A percentile compares a stretch with the other conserved stretches of the same genome.
phyloP scores from a whole-genome alignment of 2,888 invertebrate species.

The Scrobipalpa atriplicella region DNA sequence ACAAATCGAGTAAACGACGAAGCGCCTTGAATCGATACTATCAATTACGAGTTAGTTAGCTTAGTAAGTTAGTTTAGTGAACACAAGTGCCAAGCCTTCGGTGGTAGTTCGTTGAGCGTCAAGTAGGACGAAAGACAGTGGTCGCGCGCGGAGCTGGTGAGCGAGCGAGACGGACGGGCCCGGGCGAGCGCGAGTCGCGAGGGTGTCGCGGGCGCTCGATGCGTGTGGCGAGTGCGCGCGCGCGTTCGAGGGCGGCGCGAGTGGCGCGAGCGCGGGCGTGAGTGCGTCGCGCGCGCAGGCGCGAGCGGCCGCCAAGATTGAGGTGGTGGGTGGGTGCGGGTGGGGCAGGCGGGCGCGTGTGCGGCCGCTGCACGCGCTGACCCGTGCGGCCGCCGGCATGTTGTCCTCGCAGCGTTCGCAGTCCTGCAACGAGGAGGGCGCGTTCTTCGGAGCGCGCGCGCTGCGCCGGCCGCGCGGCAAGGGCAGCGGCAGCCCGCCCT shows the following conservation, averaged over 20 bases:
- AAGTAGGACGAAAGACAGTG: constrained; percentile 13
- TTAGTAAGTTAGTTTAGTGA: constrained; percentile 52
- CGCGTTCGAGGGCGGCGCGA: constrained; percentile 34
- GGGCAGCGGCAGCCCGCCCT: constrained; percentile 82
- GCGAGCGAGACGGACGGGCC: constrained; percentile 31
- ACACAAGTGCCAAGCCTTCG: constrained; percentile 58
- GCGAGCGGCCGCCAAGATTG: constrained; percentile 71
- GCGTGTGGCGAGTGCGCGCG: constrained; percentile 37
- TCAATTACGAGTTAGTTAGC: constrained; percentile 64
- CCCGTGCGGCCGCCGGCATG: constrained; percentile 78
- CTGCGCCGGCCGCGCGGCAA: constrained; percentile 83
- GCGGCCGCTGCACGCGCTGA: constrained; percentile 76
- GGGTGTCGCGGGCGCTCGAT: constrained; percentile 42
- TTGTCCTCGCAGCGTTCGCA: constrained; percentile 80
- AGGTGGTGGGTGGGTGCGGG: constrained; percentile 79
- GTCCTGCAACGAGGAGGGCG: constrained; percentile 82
- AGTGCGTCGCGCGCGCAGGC: constrained; percentile 38
- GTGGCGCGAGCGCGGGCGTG: constrained; percentile 34
- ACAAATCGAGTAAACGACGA: constrained; percentile 63
- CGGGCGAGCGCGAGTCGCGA: constrained; percentile 34
- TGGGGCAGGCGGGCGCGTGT: constrained; percentile 81
- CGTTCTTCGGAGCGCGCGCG: constrained; percentile 80
- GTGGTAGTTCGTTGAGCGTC: constrained; percentile 29
- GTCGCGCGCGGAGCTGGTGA: constrained; percentile 42
- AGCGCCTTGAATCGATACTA: constrained; percentile 72